Evolutionary conservation across 2,113 vertebrate species (phyloP).

Genomic region (Turdus rufiventris): DNA sequence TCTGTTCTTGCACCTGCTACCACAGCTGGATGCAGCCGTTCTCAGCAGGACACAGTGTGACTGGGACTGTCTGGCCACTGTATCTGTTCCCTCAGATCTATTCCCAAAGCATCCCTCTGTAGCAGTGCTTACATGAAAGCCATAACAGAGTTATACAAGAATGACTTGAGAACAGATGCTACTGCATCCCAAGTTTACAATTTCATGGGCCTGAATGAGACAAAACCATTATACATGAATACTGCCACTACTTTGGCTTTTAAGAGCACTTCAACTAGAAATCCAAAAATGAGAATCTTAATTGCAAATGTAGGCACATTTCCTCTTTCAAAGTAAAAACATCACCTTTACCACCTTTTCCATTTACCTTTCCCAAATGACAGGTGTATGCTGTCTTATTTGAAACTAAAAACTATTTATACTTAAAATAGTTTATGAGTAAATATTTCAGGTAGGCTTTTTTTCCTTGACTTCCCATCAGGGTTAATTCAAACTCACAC

Average conservation of each 20-base stretch:
- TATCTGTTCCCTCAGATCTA: background rate
- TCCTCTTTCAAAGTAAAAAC: background rate
- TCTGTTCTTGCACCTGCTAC: background rate
- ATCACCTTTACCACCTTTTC: background rate
- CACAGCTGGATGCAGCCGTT: background rate
- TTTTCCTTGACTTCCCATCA: background rate
- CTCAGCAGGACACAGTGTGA: background rate
- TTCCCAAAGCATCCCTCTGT: background rate
- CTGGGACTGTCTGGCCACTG: background rate
- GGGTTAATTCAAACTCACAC: background rate
- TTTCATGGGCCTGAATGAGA: background rate
- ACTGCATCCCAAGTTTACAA: background rate
- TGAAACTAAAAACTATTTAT: background rate
- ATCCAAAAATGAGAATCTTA: background rate
- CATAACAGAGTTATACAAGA: accelerated
- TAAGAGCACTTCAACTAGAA: background rate
- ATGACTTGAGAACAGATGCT: background rate
- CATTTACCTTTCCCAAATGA: background rate
- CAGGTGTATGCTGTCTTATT: background rate
- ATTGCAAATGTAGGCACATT: background rate
- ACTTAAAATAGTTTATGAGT: background rate
- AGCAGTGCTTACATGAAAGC: background rate
- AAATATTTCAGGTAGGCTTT: background rate
- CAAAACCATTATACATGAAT: background rate
- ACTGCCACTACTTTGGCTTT: background rate